Base-by-base conservation (phyloP, 2,113 vertebrate genomes). In the Sakesphorus luctuosus region DNA sequence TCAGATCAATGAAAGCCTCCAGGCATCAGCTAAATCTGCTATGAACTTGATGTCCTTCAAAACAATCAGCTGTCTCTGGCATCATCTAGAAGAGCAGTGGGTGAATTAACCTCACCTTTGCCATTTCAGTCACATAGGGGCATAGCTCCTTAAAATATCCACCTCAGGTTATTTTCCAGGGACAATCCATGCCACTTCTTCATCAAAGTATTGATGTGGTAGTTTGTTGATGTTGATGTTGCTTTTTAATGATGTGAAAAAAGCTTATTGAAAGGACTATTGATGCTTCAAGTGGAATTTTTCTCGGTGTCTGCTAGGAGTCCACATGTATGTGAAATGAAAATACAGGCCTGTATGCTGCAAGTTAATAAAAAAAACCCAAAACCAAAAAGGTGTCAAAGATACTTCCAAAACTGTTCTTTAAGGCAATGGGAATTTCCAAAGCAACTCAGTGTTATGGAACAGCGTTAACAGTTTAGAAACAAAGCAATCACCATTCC, bases 1-100 rank as follows among this genome's bases (percentile, higher is more conserved):
- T 86, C 83, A 93, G 46, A 96, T 81, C 75, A 56, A 55, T 40
- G 31, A 61, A 85, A 89, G 36, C 16, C n/a, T 94, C 73, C 74
- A 67, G 69, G 33, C 38, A 69, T 7, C 68, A 59, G 38, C 31
- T 49, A 61, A 84, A 76, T 49, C 68, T 89, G 38, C 28, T 47
- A 2, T 17, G 63, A 90, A 53, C 13, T 11, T 19, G 21, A 26
- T 46, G 56, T 36, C 65, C 21, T 89, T 90, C 73, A 65, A 68
- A 92, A 55, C 35, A 44, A 65, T 6, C 24, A 33, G 7, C 11
- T 66, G 77, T 56, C n/a, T 24, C 56, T 55, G 84, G 28, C 15
- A 20, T 43, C 5, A 1, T 16, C 74, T 33, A 10, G 49, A 62
- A 85, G 18, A 74, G 11, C 21, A 61, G 26, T 9, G 29, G 8